Evolutionary conservation across 2,888 invertebrate genomes (phyloP).

Genomic region (Shargacucullia verbasci): DNA sequence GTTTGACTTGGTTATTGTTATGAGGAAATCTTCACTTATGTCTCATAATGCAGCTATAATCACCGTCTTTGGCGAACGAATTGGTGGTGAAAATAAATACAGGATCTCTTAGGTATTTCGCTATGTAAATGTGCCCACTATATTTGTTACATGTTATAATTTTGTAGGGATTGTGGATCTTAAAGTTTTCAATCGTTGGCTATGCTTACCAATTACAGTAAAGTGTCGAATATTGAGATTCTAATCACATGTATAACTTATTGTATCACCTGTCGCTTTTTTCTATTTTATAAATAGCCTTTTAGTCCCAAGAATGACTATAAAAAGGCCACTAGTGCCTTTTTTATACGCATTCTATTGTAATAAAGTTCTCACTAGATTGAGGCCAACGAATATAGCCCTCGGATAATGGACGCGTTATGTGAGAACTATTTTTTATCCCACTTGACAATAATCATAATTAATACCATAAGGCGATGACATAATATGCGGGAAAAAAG

Average conservation of each 20-base stretch:
- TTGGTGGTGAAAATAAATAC: too few species aligned
- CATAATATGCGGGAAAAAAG: conserved; percentile 36
- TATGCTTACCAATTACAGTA: not conserved
- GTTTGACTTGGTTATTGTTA: not conserved
- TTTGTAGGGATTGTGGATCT: too few species aligned
- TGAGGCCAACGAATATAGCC: conserved; percentile 38
- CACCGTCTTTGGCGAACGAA: too few species aligned
- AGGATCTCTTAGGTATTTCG: too few species aligned
- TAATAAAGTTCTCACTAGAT: conserved; percentile 32
- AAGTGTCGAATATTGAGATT: not conserved
- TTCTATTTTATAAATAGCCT: not conserved
- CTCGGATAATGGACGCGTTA: conserved; percentile 32
- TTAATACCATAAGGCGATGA: conserved; percentile 25
- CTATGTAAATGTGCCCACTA: too few species aligned
- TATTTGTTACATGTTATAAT: too few species aligned
- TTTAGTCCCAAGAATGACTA: not conserved
- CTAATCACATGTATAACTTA: not conserved
- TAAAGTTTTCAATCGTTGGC: too few species aligned
- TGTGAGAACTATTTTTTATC: conserved; percentile 45
- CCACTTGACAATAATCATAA: conserved; percentile 32
- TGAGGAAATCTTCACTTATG: too few species aligned
- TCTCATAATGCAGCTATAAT: too few species aligned
- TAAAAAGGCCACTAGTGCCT: conserved; percentile 3
- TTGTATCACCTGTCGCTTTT: not conserved
- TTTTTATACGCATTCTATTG: too few species aligned